A percentile compares a stretch with the other conserved stretches of the same genome.
These are phyloP conservation scores for Zaprionus kolodkinae DNA, from an alignment of 1,140 invertebrate genomes.

Conservation along the genomic window DNA sequence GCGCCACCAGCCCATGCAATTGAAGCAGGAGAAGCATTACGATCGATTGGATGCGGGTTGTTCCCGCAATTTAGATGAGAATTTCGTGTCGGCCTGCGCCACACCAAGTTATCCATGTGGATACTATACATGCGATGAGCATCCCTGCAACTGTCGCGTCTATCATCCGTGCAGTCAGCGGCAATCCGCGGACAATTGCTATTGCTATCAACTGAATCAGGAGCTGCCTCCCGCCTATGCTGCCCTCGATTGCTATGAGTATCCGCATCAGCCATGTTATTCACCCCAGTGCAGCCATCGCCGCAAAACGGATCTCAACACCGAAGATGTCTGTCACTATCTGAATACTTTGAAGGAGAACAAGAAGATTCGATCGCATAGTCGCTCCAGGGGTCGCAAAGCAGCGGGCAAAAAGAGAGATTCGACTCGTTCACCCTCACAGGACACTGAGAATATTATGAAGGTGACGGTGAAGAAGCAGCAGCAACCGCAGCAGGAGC, in stretches of 20 bases:
- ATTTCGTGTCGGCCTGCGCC: background rate
- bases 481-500: background rate
- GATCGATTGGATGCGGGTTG: background rate
- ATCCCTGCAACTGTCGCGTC: background rate
- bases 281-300: background rate
- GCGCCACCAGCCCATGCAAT: too few relatives aligned
- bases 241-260: background rate
- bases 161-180: background rate
- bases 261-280: background rate
- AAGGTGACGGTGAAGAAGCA: background rate
- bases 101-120: background rate
- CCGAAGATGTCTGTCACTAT: background rate
- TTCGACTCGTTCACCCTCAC: background rate
- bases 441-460: background rate
- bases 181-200: background rate
- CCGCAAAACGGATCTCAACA: background rate
- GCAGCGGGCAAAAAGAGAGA: background rate
- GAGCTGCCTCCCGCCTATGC: background rate
- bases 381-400: background rate
- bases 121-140: background rate
- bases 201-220: background rate
- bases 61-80: background rate
- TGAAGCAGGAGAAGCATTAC: background rate
- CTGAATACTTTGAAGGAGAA: background rate
- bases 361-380: background rate